phyloP scores from a whole-genome alignment of 2,113 vertebrate genomes.

The Mus pahari region DNA sequence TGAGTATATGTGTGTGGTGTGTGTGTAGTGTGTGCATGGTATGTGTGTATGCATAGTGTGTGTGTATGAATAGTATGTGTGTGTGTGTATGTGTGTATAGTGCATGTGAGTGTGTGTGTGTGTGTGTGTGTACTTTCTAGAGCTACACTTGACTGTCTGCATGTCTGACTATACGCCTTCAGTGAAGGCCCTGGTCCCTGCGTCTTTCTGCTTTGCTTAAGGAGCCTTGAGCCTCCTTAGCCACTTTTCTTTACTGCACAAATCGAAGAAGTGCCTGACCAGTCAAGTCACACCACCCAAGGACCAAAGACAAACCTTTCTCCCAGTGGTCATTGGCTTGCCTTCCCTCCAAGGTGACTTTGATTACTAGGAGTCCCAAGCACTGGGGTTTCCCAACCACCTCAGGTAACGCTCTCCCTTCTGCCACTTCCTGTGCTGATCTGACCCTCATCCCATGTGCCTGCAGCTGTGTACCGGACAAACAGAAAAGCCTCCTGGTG shows the following conservation, averaged over 20 bases:
- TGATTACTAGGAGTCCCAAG: slow-evolving; percentile 21
- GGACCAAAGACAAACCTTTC: not conserved
- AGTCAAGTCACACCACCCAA: not conserved
- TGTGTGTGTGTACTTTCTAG: not conserved
- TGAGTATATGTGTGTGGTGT: no score
- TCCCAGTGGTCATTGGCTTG: not conserved
- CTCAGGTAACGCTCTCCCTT: not conserved
- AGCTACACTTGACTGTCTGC: not conserved
- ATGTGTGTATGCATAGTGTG: not conserved
- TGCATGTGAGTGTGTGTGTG: no score
- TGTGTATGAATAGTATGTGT: not conserved
- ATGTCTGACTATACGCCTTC: not conserved
- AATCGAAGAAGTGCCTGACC: not conserved
- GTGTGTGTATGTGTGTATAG: no score
- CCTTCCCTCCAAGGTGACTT: not conserved
- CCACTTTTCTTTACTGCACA: not conserved
- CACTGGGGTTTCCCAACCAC: not conserved
- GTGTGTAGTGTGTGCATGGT: no score
- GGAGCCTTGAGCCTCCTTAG: not conserved
- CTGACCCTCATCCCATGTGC: not conserved
- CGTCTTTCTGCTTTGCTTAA: not conserved
- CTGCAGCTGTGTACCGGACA: not conserved
- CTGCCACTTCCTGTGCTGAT: not conserved
- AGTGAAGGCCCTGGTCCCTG: not conserved
- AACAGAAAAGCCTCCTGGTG: not conserved